Percentiles rank a stretch among this genome's conserved stretches.
phyloP scores from a whole-genome alignment of 2,888 invertebrate species.

The Venustoraphidia nigricollis region DNA sequence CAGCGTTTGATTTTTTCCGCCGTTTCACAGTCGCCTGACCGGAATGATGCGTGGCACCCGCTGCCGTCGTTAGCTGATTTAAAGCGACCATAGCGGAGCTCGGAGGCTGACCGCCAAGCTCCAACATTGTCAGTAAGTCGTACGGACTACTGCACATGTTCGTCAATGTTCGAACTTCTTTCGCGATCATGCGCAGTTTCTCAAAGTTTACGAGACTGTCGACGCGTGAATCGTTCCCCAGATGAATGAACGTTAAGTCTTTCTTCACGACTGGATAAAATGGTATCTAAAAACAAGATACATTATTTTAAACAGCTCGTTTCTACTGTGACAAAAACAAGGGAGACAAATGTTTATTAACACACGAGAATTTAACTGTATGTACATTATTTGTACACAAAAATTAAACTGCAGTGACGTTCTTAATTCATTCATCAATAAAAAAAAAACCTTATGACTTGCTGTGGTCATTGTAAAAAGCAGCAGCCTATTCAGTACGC shows the following conservation, averaged over 20 bases:
- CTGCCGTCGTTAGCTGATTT: constrained; percentile 70
- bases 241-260: constrained; percentile 94
- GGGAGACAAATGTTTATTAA: no score
- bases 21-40: constrained; percentile 79
- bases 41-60: constrained; percentile 35
- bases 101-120: constrained; percentile 72
- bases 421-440: no score
- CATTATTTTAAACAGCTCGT: background rate
- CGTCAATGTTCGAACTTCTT: constrained; percentile 78
- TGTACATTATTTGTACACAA: background rate
- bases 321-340: background rate
- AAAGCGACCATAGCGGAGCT: constrained; percentile 79
- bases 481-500: no score
- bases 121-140: constrained; percentile 71
- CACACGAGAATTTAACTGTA: constrained; percentile 8
- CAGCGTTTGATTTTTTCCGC: constrained; percentile 75
- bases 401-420: no score
- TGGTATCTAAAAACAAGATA: constrained; percentile 41
- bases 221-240: constrained; percentile 86
- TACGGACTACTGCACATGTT: constrained; percentile 94
- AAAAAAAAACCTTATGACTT: no score
- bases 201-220: constrained; percentile 92
- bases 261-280: constrained; percentile 86
- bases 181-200: constrained; percentile 95
- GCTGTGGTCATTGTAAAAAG: no score